Conservation (phyloP, 2,797 vertebrate genomes). For the Sebastes miniatus region DNA sequence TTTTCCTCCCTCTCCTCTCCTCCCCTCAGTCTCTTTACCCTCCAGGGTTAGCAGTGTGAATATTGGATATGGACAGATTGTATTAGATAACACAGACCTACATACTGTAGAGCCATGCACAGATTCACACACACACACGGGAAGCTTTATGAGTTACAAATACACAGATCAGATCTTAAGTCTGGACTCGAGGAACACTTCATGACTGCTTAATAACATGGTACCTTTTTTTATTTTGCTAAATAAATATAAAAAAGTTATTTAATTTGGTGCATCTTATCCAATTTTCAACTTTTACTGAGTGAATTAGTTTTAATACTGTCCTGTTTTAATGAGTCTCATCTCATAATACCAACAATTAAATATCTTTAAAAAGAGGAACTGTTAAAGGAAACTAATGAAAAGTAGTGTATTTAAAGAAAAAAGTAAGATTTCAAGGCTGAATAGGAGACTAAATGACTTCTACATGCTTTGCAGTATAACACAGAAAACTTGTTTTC, state of each 20-base stretch:
- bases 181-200: neutral
- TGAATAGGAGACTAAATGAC: neutral
- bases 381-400: neutral
- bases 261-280: neutral
- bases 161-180: neutral
- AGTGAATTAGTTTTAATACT: neutral
- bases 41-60: conserved; percentile 59
- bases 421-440: neutral
- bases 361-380: neutral
- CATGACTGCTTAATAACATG: neutral
- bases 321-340: neutral
- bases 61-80: conserved; percentile 77
- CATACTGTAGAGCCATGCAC: conserved; percentile 43
- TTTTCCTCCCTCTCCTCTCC: neutral
- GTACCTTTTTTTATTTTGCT: neutral
- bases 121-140: conserved; percentile 7
- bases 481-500: neutral
- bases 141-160: conserved; percentile 1
- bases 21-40: conserved; percentile 20
- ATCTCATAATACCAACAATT: neutral
- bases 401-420: neutral
- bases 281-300: neutral
- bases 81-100: conserved; percentile 73
- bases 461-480: neutral
- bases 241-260: neutral